A percentile compares a stretch with the other conserved stretches of the same genome.
These are phyloP conservation scores for Phaethon lepturus DNA, from an alignment of 2,113 vertebrate genomes.

Conservation along the genomic window DNA sequence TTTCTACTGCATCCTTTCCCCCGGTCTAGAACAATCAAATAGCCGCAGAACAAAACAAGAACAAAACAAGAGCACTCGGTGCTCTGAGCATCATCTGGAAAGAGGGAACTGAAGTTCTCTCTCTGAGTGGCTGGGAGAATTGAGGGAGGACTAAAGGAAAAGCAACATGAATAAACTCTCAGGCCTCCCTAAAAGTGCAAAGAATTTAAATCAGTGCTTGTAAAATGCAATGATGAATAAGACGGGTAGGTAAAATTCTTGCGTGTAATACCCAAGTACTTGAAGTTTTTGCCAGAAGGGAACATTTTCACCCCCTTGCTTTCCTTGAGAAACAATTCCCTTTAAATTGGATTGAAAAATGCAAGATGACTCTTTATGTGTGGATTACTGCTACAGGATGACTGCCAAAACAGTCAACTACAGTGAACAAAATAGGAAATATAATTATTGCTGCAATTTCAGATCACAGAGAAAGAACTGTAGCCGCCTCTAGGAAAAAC, in stretches of 20 bases:
- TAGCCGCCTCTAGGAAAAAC: constrained; percentile 46
- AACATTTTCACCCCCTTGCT: constrained; percentile 37
- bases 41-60: neutral
- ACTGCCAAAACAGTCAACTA: constrained; percentile 56
- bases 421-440: constrained; percentile 51
- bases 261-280: constrained; percentile 6
- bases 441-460: constrained; percentile 64
- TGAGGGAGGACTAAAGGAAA: neutral
- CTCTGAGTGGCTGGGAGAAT: neutral
- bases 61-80: neutral
- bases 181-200: neutral
- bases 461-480: constrained; percentile 33
- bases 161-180: neutral
- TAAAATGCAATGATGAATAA: constrained; percentile 23
- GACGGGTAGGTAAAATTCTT: constrained; percentile 25
- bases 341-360: constrained; percentile 66
- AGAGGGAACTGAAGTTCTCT: neutral
- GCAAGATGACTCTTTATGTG: constrained; percentile 35
- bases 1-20: neutral
- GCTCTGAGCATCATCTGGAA: neutral
- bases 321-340: constrained; percentile 56
- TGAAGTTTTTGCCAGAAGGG: constrained; percentile 35
- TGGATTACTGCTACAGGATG: constrained; percentile 56
- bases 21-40: neutral
- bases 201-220: constrained; percentile 55